Conservation (phyloP, 2,797 vertebrate species). For the Crax fasciolata region DNA sequence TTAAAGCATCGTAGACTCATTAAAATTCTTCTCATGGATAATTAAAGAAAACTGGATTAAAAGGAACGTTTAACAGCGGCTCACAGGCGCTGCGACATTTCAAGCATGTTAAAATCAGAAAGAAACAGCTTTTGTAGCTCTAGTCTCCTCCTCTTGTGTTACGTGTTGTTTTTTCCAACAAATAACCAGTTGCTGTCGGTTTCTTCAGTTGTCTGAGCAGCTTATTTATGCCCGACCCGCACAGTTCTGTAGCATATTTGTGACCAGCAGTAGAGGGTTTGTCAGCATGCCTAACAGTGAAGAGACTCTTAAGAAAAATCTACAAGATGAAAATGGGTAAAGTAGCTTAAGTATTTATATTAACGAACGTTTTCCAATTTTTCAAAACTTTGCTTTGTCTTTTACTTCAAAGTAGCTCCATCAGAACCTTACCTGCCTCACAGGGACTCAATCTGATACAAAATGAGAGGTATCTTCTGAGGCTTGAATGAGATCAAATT, state of each 20-base stretch:
- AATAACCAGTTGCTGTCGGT: slow-evolving; percentile 15
- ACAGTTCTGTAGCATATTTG: background rate
- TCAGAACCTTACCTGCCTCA: background rate
- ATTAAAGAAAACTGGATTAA: slow-evolving; percentile 72
- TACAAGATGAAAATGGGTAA: slow-evolving; percentile 76
- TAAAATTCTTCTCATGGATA: slow-evolving; percentile 86
- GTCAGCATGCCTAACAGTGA: slow-evolving; percentile 68
- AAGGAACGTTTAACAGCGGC: slow-evolving; percentile 76
- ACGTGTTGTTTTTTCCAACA: background rate
- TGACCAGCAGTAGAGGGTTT: background rate
- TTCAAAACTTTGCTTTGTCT: background rate
- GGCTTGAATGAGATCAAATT: background rate
- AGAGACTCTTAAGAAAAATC: slow-evolving; percentile 17
- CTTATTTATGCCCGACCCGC: background rate
- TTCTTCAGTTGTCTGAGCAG: background rate
- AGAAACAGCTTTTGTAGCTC: slow-evolving; percentile 72
- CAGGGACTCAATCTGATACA: background rate
- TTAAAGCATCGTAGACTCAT: slow-evolving; percentile 85
- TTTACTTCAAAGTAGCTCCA: background rate
- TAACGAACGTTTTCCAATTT: background rate
- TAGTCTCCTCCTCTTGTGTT: slow-evolving; percentile 67
- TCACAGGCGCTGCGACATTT: slow-evolving; percentile 59
- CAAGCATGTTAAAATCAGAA: slow-evolving; percentile 73
- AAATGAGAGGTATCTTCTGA: background rate
- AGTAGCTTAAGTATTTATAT: slow-evolving; percentile 38